Evolutionary conservation across 2,888 invertebrate species (phyloP).

Genomic region (Psylliodes chrysocephalus): DNA sequence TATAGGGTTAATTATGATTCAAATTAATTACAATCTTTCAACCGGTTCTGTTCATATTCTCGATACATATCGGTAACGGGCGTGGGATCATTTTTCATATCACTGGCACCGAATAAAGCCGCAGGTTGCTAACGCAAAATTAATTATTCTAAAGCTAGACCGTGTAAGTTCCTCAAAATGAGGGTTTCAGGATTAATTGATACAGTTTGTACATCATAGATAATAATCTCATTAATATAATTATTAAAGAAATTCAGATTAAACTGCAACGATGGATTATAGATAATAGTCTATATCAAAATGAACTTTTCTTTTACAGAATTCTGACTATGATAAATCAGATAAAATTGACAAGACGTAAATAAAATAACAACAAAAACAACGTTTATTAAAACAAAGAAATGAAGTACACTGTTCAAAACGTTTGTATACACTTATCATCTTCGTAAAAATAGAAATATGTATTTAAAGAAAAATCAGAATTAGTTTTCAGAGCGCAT

Average conservation of each 20-base stretch:
- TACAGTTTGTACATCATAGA: background rate
- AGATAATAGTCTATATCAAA: no score
- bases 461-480: no score
- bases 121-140: background rate
- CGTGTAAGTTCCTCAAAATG: background rate
- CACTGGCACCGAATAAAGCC: constrained; percentile 10
- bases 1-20: constrained; percentile 40
- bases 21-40: constrained; percentile 39
- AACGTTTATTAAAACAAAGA: no score
- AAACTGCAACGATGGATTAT: no score
- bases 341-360: no score
- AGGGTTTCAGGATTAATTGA: constrained; percentile 4
- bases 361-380: no score
- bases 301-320: no score
- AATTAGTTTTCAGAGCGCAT: no score
- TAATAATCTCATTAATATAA: background rate
- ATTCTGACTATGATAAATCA: no score
- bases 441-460: no score
- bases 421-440: no score
- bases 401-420: no score
- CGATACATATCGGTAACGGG: constrained; percentile 12
- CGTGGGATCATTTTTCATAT: constrained; percentile 16
- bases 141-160: constrained; percentile 1
- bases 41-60: constrained; percentile 11
- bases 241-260: background rate